These are phyloP conservation scores for Rhabditoides inermis DNA, from an alignment of 2,888 invertebrate species.

Conservation along the genomic window DNA sequence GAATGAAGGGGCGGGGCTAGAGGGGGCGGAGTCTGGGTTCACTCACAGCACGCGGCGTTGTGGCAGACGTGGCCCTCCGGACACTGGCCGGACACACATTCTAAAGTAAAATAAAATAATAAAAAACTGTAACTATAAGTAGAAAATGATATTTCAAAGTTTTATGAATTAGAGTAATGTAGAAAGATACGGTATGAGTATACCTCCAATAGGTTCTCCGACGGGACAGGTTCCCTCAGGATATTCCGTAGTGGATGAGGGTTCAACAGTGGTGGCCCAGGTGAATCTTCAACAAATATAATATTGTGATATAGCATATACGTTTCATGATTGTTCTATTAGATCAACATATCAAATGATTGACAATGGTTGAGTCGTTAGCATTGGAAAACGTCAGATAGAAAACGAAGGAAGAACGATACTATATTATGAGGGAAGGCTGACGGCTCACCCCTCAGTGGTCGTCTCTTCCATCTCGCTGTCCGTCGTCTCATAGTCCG, in stretches of 20 bases:
- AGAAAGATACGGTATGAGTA: no score
- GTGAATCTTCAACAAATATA: no score
- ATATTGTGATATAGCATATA: no score
- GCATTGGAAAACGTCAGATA: no score
- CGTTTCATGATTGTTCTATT: no score
- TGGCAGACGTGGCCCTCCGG: conserved; percentile 39
- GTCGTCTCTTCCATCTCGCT: no score
- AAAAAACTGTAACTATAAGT: conserved; percentile 11
- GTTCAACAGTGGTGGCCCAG: conserved; percentile 10
- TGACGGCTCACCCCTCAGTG: no score
- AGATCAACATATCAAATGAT: no score
- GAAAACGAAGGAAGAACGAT: no score
- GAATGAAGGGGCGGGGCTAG: not conserved
- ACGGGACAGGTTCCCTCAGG: conserved; percentile 24
- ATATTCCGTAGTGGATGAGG: conserved; percentile 8
- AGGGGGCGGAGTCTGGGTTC: not conserved
- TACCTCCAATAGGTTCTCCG: conserved; percentile 38
- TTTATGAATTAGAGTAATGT: not conserved
- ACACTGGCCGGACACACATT: conserved; percentile 22
- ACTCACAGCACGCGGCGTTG: conserved; percentile 32
- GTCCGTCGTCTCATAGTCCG: no score
- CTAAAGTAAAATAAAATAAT: conserved; percentile 7
- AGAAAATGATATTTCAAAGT: not conserved
- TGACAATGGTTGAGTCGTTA: conserved; percentile 8
- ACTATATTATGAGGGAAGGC: no score